Evolutionary conservation across 2,888 invertebrate genomes (phyloP), one percentile per base, ranked within the genome.

Genomic region (Morpho deidamia): DNA sequence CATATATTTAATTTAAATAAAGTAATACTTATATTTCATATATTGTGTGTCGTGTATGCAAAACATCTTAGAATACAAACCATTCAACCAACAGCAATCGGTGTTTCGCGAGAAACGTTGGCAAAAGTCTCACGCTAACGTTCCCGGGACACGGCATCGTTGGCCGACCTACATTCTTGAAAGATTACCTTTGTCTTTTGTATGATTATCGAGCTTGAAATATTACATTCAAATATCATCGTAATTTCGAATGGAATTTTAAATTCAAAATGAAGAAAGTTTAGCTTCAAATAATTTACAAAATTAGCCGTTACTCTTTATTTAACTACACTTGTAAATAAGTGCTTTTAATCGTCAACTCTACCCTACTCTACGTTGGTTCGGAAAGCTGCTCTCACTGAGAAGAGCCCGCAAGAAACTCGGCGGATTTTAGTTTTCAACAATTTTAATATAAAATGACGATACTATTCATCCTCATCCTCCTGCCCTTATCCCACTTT

Each of bases 41-140:
- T 23, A 23, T 23, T 40, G 38, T 50, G 37, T 47, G 51, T 51
- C 51, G 63, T 68, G 66, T 71, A 72, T 72, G 70, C 66, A 68
- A 74, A 78, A 78, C 74, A 74, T 77, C 68, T 74, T 69, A 68
- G 68, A 73, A 77, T 71, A 68, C 70, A 67, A 71, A 70, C 70
- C 68, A 76, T 80, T 78, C 80, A 81, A 78, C 81, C 79, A 68
- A 69, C 61, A 69, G 64, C 71, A 71, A 74, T 75, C 69, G 71
- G 68, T 70, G 70, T 71, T 76, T 76, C 73, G 70, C 78, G 78
- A 78, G 76, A 83, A 82, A 83, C 75, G 74, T 69, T 66, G 61
- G 61, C 60, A 63, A 68, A 70, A 70, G 71, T 62, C 64, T 60
- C 83, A 81, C 78, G 83, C 83, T 81, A 86, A 86, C 75, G 80